Conservation (phyloP, 2,888 invertebrate species). For the Acleris cristana region DNA sequence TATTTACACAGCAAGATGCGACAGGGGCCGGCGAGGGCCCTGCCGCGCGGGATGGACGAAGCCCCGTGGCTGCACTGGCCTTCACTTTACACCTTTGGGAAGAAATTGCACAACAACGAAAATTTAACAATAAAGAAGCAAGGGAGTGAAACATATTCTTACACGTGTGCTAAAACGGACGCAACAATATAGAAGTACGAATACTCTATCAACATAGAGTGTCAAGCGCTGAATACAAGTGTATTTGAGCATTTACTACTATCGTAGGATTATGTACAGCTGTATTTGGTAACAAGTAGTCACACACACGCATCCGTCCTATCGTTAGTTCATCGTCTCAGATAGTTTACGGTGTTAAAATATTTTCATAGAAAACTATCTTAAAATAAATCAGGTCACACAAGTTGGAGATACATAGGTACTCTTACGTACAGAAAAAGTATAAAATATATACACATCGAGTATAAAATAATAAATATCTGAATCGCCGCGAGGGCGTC, state of each 20-base stretch:
- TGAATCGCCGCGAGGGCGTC: conserved; percentile 24
- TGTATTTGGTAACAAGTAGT: conserved; percentile 68
- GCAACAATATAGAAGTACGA: conserved; percentile 13
- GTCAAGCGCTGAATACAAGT: conserved; percentile 43
- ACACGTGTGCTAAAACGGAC: conserved; percentile 55
- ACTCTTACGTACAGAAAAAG: conserved; percentile 49
- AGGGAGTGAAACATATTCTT: conserved; percentile 44
- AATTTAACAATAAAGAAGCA: conserved; percentile 21
- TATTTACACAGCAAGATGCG: conserved; percentile 64
- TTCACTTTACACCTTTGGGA: conserved; percentile 28
- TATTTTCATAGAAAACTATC: conserved; percentile 69
- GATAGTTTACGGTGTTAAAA: conserved; percentile 61
- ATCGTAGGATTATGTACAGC: conserved; percentile 60
- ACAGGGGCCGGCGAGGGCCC: background rate
- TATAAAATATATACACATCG: conserved; percentile 40
- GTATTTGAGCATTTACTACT: conserved; percentile 52
- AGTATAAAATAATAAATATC: conserved; percentile 46
- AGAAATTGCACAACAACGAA: conserved; percentile 41
- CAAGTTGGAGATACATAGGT: conserved; percentile 71
- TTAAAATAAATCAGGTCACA: conserved; percentile 84
- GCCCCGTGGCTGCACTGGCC: background rate
- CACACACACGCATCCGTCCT: conserved; percentile 54
- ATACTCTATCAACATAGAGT: conserved; percentile 37
- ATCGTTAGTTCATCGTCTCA: conserved; percentile 43
- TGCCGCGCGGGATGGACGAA: background rate